A percentile compares a stretch with the other conserved stretches of the same genome.
phyloP scores from a whole-genome alignment of 2,888 invertebrate genomes.

The Anarsia innoxiella region DNA sequence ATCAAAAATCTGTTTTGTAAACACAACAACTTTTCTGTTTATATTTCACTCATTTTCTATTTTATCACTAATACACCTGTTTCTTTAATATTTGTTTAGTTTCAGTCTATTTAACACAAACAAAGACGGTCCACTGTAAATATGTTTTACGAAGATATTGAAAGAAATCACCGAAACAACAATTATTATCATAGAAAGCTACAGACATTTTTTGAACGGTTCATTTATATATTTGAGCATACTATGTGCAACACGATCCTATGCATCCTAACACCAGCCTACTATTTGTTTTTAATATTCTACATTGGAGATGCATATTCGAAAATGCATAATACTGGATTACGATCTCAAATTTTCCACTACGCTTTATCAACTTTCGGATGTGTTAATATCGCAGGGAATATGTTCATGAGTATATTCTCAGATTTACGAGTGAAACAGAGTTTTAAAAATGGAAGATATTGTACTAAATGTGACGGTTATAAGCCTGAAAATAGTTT shows the following conservation, averaged over 20 bases:
- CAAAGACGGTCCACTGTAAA: no score
- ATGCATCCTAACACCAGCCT: conserved; percentile 36
- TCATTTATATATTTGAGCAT: conserved; percentile 21
- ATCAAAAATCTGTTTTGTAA: no score
- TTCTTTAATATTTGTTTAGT: no score
- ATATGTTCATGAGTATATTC: conserved; percentile 42
- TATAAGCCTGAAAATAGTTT: conserved; percentile 84
- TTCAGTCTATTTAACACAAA: no score
- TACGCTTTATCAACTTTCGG: conserved; percentile 31
- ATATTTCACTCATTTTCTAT: no score
- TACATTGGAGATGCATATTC: conserved; percentile 37
- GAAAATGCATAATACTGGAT: conserved; percentile 27
- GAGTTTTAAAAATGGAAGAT: conserved; percentile 86
- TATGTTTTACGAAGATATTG: no score
- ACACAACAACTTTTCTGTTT: no score
- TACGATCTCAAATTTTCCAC: conserved; percentile 30
- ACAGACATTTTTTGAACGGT: neutral
- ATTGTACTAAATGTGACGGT: conserved; percentile 86
- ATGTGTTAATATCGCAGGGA: conserved; percentile 47
- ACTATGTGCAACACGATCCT: conserved; percentile 27
- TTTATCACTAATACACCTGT: no score
- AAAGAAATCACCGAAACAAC: no score
- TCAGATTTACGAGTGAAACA: conserved; percentile 36
- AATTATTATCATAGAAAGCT: no score
- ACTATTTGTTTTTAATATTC: conserved; percentile 39